Evolutionary conservation across 2,113 vertebrate genomes (phyloP).

Genomic region (Spea multiplicata): DNA sequence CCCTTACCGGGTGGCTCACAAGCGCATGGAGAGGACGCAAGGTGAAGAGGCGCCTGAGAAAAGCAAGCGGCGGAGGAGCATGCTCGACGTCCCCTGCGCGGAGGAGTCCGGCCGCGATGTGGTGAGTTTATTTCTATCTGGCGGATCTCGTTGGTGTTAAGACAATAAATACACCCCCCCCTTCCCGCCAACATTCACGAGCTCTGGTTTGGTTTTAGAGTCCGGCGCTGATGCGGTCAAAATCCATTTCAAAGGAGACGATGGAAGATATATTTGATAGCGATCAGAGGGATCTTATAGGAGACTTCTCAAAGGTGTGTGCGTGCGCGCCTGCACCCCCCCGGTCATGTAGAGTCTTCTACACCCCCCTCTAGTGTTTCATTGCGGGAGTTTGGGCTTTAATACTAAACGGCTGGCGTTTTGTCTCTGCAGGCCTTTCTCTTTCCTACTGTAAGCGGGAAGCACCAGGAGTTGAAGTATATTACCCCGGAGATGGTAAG

Average conservation of each 20-base stretch:
- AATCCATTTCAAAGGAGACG: constrained; percentile 71
- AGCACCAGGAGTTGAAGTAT: constrained; percentile 92
- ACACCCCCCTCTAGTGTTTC: too few relatives aligned
- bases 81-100: constrained; percentile 54
- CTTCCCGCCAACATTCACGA: not conserved
- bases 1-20: constrained; percentile 51
- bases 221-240: constrained; percentile 65
- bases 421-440: constrained; percentile 72
- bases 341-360: too few relatives aligned
- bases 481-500: constrained; percentile 88
- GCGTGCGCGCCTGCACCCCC: too few relatives aligned
- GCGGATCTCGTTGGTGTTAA: too few relatives aligned
- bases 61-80: constrained; percentile 79
- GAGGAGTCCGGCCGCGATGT: constrained; percentile 15
- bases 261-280: constrained; percentile 84
- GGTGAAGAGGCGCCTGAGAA: constrained; percentile 74
- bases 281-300: constrained; percentile 82
- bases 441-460: constrained; percentile 83
- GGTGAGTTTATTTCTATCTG: not conserved
- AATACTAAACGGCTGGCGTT: not conserved
- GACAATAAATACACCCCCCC: too few relatives aligned
- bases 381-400: too few relatives aligned
- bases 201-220: constrained; percentile 30
- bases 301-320: constrained; percentile 92
- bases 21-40: constrained; percentile 72